Evolutionary conservation across 2,113 vertebrate genomes (phyloP).

Genomic region (Pitta sordida): DNA sequence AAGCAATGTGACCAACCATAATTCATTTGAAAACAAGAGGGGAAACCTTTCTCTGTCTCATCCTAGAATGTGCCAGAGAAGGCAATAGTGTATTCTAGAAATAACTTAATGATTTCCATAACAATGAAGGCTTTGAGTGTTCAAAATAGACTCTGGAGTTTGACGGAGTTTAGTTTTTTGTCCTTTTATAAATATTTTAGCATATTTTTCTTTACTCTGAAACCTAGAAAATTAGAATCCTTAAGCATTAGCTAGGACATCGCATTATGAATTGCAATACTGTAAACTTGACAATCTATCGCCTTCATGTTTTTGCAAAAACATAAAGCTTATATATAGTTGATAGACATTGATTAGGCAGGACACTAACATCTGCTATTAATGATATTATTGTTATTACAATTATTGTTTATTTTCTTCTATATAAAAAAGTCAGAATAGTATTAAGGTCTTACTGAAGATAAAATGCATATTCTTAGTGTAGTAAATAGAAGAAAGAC

Average conservation of each 20-base stretch:
- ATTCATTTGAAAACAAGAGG: background rate
- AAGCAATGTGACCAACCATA: background rate
- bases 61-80: background rate
- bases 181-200: constrained; percentile 16
- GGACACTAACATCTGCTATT: background rate
- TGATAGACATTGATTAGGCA: background rate
- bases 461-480: background rate
- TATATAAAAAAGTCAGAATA: background rate
- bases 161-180: too few relatives aligned
- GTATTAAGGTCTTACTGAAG: background rate
- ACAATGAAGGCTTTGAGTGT: background rate
- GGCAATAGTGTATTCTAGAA: background rate
- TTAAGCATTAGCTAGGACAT: background rate
- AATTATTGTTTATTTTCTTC: background rate
- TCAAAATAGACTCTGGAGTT: background rate
- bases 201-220: background rate
- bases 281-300: background rate
- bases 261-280: background rate
- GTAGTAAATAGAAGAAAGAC: background rate
- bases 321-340: background rate
- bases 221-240: background rate
- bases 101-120: background rate
- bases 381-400: background rate
- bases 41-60: background rate
- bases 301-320: background rate